These are phyloP conservation scores for Mythimna albipuncta DNA, from an alignment of 2,888 invertebrate genomes.

Conservation along the genomic window DNA sequence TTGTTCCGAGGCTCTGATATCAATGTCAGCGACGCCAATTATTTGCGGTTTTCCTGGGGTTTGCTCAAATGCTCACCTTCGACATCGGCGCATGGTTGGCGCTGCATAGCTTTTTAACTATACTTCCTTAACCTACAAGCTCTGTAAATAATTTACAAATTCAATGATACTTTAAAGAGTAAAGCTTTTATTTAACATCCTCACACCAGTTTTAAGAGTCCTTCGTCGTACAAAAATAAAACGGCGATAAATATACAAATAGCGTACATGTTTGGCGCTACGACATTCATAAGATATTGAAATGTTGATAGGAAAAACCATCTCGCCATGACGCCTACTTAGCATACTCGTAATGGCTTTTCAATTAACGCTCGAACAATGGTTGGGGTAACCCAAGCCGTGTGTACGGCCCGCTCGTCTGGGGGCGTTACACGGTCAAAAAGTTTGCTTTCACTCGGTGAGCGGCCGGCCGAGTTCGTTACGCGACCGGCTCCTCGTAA, in stretches of 20 bases:
- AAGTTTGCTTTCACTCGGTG: conserved; percentile 79
- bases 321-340: conserved; percentile 57
- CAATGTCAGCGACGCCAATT: conserved; percentile 22
- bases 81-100: background rate
- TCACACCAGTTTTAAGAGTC: conserved; percentile 20
- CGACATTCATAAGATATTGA: conserved; percentile 54
- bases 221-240: conserved; percentile 36
- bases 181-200: conserved; percentile 17
- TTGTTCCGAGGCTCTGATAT: conserved; percentile 60
- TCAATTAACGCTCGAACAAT: conserved; percentile 65
- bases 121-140: conserved; percentile 7
- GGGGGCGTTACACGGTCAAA: conserved; percentile 61
- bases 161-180: background rate
- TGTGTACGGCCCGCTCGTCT: conserved; percentile 51
- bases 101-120: conserved; percentile 15
- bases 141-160: conserved; percentile 8
- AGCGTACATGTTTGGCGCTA: conserved; percentile 36
- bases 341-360: conserved; percentile 67
- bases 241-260: conserved; percentile 47
- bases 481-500: conserved; percentile 70
- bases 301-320: conserved; percentile 66
- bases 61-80: conserved; percentile 42
- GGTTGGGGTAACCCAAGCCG: conserved; percentile 74
- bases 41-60: conserved; percentile 69
- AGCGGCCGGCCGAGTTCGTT: conserved; percentile 67